Percentiles rank a stretch among this genome's conserved stretches.
Evolutionary conservation across 2,113 vertebrate genomes (phyloP).

Genomic region (Acrocephalus arundinaceus): DNA sequence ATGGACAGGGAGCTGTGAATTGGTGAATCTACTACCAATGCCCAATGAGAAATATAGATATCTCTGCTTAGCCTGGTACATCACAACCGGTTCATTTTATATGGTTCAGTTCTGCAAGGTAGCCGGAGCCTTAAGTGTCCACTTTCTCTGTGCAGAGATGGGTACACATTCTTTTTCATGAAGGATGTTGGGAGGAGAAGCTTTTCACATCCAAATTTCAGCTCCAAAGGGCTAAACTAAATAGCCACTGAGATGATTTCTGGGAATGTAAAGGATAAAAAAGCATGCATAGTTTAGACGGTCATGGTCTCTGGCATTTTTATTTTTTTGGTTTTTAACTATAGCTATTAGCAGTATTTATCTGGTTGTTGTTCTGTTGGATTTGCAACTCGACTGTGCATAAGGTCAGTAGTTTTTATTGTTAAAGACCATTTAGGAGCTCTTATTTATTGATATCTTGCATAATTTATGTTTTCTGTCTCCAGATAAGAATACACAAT

Average conservation of each 20-base stretch:
- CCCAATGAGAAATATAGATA: background rate
- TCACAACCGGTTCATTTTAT: background rate
- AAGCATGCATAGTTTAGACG: background rate
- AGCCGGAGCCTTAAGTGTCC: background rate
- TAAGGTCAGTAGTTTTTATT: conserved; percentile 78
- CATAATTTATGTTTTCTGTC: conserved; percentile 74
- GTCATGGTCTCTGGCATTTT: background rate
- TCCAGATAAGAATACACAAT: background rate
- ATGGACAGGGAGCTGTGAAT: background rate
- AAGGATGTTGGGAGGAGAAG: background rate
- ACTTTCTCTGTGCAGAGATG: background rate
- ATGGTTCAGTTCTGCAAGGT: background rate
- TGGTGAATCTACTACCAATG: background rate
- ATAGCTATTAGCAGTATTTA: background rate
- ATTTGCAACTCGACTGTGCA: conserved; percentile 71
- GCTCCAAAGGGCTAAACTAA: background rate
- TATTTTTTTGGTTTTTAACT: background rate
- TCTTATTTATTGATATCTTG: conserved; percentile 84
- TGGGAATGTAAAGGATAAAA: background rate
- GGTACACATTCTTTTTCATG: background rate
- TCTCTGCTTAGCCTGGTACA: background rate
- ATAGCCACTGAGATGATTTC: background rate
- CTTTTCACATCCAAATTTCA: background rate
- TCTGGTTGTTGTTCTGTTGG: conserved; percentile 54
- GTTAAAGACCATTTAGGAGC: conserved; percentile 80